These are phyloP conservation scores for Plutomurus gul DNA, from an alignment of 1,140 invertebrate genomes.

Conservation along the genomic window DNA sequence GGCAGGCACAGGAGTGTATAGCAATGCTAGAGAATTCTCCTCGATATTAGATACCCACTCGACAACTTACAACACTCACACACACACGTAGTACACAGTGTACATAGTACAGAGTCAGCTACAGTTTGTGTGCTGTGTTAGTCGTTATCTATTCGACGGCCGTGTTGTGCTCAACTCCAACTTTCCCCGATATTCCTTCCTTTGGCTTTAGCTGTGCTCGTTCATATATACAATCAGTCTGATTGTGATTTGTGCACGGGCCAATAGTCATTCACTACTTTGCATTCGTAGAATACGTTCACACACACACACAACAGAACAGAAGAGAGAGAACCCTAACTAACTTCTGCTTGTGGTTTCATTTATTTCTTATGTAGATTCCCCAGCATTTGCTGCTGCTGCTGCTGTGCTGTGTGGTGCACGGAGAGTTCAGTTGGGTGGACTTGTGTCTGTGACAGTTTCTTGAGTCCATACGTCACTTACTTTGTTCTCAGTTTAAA, in stretches of 20 bases:
- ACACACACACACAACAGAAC: too few relatives aligned
- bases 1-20: too few relatives aligned
- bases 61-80: too few relatives aligned
- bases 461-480: constrained; percentile 6
- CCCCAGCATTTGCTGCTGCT: not conserved
- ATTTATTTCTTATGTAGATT: constrained; percentile 25
- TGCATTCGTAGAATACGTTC: not conserved
- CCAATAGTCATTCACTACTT: constrained; percentile 1
- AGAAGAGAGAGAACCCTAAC: too few relatives aligned
- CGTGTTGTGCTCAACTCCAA: not conserved
- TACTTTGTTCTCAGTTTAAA: not conserved
- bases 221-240: constrained; percentile 19
- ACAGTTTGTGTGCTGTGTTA: not conserved
- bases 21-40: too few relatives aligned
- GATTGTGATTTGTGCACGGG: constrained; percentile 16
- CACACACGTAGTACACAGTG: too few relatives aligned
- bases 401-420: too few relatives aligned
- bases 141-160: not conserved
- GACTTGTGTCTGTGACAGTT: constrained; percentile 3
- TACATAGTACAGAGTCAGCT: too few relatives aligned
- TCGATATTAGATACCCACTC: too few relatives aligned
- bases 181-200: constrained; percentile 12
- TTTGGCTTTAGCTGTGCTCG: not conserved
- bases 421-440: not conserved
- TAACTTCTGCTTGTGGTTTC: constrained; percentile 15